Evolutionary conservation across 2,888 invertebrate species (phyloP).

Genomic region (Tiphia femorata): DNA sequence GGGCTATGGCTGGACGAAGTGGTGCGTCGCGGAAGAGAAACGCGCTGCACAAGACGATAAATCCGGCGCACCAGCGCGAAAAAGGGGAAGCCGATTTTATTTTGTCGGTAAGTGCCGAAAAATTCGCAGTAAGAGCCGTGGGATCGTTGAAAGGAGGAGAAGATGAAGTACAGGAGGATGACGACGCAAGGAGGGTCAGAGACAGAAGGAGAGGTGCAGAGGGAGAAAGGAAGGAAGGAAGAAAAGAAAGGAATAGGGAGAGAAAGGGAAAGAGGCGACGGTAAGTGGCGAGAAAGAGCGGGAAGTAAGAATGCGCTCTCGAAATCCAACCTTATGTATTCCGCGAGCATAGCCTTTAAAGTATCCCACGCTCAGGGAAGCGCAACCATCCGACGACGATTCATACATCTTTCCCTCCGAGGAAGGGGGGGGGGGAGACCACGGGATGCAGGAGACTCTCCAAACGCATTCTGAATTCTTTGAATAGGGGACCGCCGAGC

Average conservation of each 20-base stretch:
- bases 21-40: no score
- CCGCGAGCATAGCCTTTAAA: slow-evolving; percentile 59
- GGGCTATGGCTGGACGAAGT: no score
- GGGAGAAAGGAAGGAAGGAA: slow-evolving; percentile 18
- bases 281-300: slow-evolving; percentile 18
- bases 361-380: slow-evolving; percentile 51
- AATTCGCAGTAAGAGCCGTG: no score
- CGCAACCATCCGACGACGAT: slow-evolving; percentile 58
- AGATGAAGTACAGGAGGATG: no score
- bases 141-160: no score
- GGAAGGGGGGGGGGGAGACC: slow-evolving; percentile 7
- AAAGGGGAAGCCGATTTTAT: no score
- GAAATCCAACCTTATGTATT: slow-evolving; percentile 63
- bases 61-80: no score
- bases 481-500: slow-evolving; percentile 33
- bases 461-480: slow-evolving; percentile 54
- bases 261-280: slow-evolving; percentile 14
- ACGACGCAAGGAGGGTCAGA: slow-evolving; percentile 8
- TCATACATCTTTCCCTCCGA: slow-evolving; percentile 53
- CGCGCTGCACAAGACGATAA: no score
- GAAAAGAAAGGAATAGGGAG: slow-evolving; percentile 26
- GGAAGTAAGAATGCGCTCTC: slow-evolving; percentile 32
- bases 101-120: slow-evolving; percentile 31
- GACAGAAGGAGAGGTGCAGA: slow-evolving; percentile 14
- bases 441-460: slow-evolving; percentile 44